Conservation (phyloP, 2,113 vertebrate species). For the Elgaria multicarinata region DNA sequence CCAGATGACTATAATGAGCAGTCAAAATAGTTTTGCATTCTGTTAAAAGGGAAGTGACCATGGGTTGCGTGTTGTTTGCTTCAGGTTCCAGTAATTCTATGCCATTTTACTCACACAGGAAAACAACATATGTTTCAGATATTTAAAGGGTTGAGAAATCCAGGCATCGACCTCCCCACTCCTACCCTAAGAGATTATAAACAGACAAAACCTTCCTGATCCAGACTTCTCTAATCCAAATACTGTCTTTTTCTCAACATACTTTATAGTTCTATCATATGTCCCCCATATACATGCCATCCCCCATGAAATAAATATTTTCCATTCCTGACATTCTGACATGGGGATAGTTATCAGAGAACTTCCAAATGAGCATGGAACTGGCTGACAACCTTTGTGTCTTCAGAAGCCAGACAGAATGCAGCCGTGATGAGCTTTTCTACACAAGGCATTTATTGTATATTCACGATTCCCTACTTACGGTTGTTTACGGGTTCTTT, state of each 20-base stretch:
- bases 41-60: conserved; percentile 44
- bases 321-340: not conserved
- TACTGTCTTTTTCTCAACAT: not conserved
- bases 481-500: no score
- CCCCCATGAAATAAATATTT: not conserved
- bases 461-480: no score
- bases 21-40: conserved; percentile 31
- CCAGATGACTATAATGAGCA: conserved; percentile 42
- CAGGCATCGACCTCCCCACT: not conserved
- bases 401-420: not conserved
- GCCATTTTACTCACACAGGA: conserved; percentile 47
- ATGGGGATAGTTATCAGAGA: not conserved
- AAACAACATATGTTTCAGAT: conserved; percentile 62
- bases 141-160: conserved; percentile 60
- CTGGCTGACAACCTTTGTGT: not conserved
- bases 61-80: conserved; percentile 48
- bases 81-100: conserved; percentile 68
- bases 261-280: not conserved
- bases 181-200: conserved; percentile 5
- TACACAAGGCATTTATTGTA: no score
- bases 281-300: not conserved
- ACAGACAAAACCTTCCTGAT: not conserved
- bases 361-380: not conserved
- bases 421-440: not conserved
- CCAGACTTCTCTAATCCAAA: not conserved